A percentile compares a stretch with the other conserved stretches of the same genome.
phyloP scores from a whole-genome alignment of 2,888 invertebrate genomes.

The Drosophila nigricruria region DNA sequence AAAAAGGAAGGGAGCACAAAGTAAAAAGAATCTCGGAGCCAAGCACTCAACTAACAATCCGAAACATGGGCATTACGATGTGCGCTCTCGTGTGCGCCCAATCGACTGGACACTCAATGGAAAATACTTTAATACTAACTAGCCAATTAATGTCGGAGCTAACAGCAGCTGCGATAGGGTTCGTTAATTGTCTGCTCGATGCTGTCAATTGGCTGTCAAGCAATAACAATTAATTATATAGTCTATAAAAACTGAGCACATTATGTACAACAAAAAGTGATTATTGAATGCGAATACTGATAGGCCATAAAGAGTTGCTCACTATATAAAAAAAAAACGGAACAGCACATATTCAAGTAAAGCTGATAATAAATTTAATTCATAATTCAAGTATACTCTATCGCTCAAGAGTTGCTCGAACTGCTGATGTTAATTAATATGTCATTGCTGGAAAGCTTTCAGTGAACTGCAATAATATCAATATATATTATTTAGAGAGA shows the following conservation, averaged over 20 bases:
- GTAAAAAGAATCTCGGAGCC: constrained; percentile 15
- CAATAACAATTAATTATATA: constrained; percentile 21
- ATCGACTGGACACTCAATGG: constrained; percentile 16
- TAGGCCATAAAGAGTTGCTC: constrained; percentile 14
- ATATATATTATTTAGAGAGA: too few species aligned
- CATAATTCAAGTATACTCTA: constrained; percentile 2
- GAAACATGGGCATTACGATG: constrained; percentile 21
- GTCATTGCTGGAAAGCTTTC: neutral
- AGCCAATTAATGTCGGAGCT: constrained; percentile 15
- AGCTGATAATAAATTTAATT: constrained; percentile 11
- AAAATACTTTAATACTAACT: constrained; percentile 9
- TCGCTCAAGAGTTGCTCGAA: too few species aligned
- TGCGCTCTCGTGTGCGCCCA: constrained; percentile 23
- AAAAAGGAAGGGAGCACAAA: neutral
- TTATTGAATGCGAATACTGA: constrained; percentile 17
- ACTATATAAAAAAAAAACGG: neutral
- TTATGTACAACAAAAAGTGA: neutral
- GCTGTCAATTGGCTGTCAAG: constrained; percentile 38
- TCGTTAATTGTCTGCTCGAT: constrained; percentile 1
- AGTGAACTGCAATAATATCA: too few species aligned
- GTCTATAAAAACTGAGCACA: constrained; percentile 6
- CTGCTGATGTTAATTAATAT: too few species aligned
- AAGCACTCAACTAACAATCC: constrained; percentile 32
- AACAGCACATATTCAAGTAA: neutral
- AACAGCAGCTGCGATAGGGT: constrained; percentile 3